Percentiles rank a stretch among this genome's conserved stretches.
These are phyloP conservation scores for Peromyscus nudipes DNA, from an alignment of 2,797 vertebrate genomes.

Conservation along the genomic window DNA sequence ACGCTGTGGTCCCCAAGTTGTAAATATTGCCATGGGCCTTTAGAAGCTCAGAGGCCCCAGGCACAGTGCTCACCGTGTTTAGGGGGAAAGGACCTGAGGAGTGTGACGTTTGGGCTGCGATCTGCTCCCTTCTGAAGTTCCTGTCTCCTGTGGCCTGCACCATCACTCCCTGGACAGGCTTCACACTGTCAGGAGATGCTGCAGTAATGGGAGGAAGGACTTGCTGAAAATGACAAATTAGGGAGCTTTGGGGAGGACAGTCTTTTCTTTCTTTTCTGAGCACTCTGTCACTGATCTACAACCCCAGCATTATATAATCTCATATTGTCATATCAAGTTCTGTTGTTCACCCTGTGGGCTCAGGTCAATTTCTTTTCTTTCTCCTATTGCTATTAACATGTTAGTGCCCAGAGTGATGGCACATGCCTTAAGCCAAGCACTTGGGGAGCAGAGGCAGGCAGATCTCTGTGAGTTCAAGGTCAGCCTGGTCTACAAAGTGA, in stretches of 20 bases:
- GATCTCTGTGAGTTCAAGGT: background rate
- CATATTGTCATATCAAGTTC: background rate
- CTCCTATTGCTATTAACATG: background rate
- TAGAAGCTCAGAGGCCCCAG: background rate
- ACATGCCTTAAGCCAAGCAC: background rate
- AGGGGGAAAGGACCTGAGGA: background rate
- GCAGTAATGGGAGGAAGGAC: background rate
- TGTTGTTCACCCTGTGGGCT: background rate
- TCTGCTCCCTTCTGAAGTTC: background rate
- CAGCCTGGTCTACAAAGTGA: background rate
- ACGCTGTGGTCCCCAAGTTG: background rate
- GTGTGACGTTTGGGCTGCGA: accelerated
- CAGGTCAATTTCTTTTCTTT: background rate
- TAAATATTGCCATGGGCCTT: background rate
- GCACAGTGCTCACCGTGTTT: background rate
- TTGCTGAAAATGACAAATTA: conserved; percentile 7
- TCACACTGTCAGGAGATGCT: background rate
- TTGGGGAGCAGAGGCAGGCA: background rate
- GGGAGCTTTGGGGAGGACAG: background rate
- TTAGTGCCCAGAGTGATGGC: background rate
- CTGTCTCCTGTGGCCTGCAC: no score
- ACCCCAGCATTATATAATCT: background rate
- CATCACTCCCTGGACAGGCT: background rate
- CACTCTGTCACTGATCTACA: background rate
- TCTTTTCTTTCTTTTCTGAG: background rate